Evolutionary conservation across 2,113 vertebrate genomes (phyloP), one percentile per base, ranked within the genome.

Genomic region (Haliaeetus leucogaster): DNA sequence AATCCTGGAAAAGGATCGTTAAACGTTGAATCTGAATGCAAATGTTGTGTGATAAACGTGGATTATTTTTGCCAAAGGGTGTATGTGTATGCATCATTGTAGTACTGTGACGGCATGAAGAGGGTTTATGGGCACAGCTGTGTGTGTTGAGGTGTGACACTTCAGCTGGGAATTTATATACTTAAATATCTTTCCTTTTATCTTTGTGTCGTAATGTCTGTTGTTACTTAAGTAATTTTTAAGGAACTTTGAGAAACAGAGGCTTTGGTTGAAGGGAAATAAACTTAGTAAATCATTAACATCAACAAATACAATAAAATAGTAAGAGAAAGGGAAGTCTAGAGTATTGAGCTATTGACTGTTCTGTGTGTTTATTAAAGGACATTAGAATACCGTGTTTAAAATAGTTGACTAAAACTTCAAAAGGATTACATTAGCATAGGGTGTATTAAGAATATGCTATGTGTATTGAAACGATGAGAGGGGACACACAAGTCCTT

Each of bases 281-380:
- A 85, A 83, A 45, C 42, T 70, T 93, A 62, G 86, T 38, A 68
- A 96, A 93, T 95, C 40, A 90, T 95, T 96, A 92, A 95, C 68
- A 30, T 80, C 27, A 84, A 68, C n/a, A 59, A 89, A 77, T 67
- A 53, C 17, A 66, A 76, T 80, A 78, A 70, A 97, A 71, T 27
- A 40, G 19, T 38, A 43, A 25, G 42, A 71, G 80, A 59, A 92
- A 55, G 38, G n/a, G 71, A 47, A 90, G 42, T 30, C 47, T 45
- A 21, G 4, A 22, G 23, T 58, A 52, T 52, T 90, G 79, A 79
- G 16, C 53, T 86, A 16, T 43, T 85, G 76, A 59, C 67, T 79
- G 16, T 43, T 90, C 45, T 48, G 9, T 52, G 47, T 72, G 29
- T 71, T 95, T 76, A 81, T 72, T n/a, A 85, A 68, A 65, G 11